phyloP scores from a whole-genome alignment of 2,113 vertebrate species.

The Genyomyrus donnyi region DNA sequence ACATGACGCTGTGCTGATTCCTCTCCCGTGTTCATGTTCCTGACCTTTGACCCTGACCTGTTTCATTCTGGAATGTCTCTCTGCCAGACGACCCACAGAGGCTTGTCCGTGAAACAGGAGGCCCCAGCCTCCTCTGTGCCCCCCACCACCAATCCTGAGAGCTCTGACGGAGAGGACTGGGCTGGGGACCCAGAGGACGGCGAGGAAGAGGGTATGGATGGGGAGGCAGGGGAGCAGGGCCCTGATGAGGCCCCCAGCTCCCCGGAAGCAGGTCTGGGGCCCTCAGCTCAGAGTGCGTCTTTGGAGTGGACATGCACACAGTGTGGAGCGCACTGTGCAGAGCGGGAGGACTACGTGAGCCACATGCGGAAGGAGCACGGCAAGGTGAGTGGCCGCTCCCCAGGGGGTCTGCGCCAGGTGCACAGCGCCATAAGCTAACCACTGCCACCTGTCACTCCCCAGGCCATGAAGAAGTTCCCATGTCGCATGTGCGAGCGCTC shows the following conservation, averaged over 20 bases:
- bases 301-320: constrained; percentile 76
- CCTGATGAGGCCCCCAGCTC: constrained; percentile 52
- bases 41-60: neutral
- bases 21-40: neutral
- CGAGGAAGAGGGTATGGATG: constrained; percentile 27
- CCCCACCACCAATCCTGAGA: constrained; percentile 40
- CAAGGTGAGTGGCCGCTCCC: constrained; percentile 63
- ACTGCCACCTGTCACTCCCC: constrained; percentile 2
- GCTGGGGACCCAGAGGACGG: constrained; percentile 33
- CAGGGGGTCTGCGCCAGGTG: neutral
- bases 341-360: constrained; percentile 74
- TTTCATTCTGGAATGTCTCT: neutral
- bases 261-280: constrained; percentile 30
- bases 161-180: constrained; percentile 56
- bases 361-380: constrained; percentile 88
- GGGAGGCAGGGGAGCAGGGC: constrained; percentile 39
- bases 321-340: constrained; percentile 75
- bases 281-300: constrained; percentile 15
- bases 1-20: constrained; percentile 26
- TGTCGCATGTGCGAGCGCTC: constrained; percentile 89
- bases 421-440: neutral
- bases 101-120: constrained; percentile 43
- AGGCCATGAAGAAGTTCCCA: constrained; percentile 89
- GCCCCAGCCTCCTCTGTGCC: constrained; percentile 29
- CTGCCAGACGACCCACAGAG: constrained; percentile 50